These are phyloP conservation scores for Malacoraja senta DNA, from an alignment of 2,797 vertebrate genomes.

Conservation along the genomic window DNA sequence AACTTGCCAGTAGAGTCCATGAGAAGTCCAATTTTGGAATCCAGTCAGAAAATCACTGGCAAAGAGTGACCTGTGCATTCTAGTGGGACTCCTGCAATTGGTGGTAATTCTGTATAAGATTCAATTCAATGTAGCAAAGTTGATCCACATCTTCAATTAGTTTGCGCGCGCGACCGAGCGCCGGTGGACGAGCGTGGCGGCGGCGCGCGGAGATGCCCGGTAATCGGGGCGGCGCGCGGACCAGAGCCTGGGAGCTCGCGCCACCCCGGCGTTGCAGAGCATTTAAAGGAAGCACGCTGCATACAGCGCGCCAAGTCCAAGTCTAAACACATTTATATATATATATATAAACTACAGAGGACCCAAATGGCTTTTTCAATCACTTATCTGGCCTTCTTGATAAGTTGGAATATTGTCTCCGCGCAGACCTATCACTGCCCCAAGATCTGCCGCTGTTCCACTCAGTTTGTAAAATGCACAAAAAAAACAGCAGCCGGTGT, in stretches of 20 bases:
- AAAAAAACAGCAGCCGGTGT: constrained; percentile 47
- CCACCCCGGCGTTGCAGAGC: not conserved
- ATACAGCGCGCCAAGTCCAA: not conserved
- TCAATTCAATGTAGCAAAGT: not conserved
- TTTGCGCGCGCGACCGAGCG: not conserved
- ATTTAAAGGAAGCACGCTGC: not conserved
- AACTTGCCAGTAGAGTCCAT: too few relatives aligned
- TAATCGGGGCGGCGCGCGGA: not conserved
- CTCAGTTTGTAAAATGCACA: constrained; percentile 53
- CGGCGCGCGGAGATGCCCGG: not conserved
- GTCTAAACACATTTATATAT: not conserved
- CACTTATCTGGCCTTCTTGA: not conserved
- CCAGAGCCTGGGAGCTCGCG: not conserved
- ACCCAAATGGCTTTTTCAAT: not conserved
- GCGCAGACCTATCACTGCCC: constrained; percentile 49
- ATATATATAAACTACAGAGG: too few relatives aligned
- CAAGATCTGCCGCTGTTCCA: constrained; percentile 56
- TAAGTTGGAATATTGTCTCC: not conserved
- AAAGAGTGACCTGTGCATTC: too few relatives aligned
- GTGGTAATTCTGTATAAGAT: too few relatives aligned
- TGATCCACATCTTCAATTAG: not conserved
- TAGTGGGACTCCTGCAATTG: too few relatives aligned
- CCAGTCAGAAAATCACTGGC: too few relatives aligned
- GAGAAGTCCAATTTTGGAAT: too few relatives aligned
- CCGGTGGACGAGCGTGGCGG: not conserved